Evolutionary conservation across 2,113 vertebrate genomes (phyloP).

Genomic region (Thamnophis sirtalis): DNA sequence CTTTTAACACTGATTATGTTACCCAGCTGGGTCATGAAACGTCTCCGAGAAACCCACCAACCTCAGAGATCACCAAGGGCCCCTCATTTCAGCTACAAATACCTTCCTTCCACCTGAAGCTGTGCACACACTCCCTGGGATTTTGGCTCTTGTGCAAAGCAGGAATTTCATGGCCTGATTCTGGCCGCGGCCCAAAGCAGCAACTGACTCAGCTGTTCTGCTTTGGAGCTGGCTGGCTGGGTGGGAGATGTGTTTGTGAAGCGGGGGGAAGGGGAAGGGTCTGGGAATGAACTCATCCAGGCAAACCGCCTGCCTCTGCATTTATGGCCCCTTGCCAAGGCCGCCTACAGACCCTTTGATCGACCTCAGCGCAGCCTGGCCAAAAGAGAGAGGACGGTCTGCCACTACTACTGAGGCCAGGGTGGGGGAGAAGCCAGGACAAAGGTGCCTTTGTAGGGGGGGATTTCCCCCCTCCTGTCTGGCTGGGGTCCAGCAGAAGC

Average conservation of each 20-base stretch:
- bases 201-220: not conserved
- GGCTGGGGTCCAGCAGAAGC: constrained; percentile 39
- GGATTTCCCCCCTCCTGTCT: constrained; percentile 22
- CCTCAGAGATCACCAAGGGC: no score
- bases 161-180: not conserved
- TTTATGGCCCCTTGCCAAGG: not conserved
- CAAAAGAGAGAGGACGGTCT: not conserved
- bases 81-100: no score
- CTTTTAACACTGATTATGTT: not conserved
- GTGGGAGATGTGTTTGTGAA: not conserved
- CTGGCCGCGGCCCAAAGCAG: not conserved
- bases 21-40: not conserved
- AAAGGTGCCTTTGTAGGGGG: constrained; percentile 35
- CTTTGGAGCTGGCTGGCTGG: not conserved
- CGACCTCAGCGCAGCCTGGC: rapidly evolving
- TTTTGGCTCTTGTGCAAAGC: not conserved
- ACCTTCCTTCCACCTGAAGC: not conserved
- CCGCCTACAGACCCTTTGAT: constrained; percentile 21
- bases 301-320: not conserved
- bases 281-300: not conserved
- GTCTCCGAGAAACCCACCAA: not conserved
- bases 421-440: not conserved
- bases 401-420: not conserved
- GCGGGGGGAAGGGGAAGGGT: no score
- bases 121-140: not conserved